Evolutionary conservation across 2,888 invertebrate species (phyloP).

Genomic region (Melikaiella ostensackeni): DNA sequence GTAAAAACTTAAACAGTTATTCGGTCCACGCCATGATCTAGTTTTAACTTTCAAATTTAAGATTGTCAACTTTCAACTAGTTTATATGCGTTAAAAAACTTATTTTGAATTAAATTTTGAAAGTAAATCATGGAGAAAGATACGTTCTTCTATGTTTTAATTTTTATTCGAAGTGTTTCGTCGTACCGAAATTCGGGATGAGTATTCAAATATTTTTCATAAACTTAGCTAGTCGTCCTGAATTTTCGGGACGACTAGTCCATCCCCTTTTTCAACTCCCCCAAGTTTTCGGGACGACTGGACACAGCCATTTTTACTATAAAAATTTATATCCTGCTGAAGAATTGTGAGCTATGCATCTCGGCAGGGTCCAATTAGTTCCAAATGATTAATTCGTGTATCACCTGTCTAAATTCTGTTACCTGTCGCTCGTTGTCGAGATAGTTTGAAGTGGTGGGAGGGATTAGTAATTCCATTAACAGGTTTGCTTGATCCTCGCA

Average conservation of each 20-base stretch:
- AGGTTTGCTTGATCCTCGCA: slow-evolving; percentile 35
- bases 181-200: too few species aligned
- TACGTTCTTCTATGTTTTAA: too few species aligned
- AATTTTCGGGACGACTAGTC: too few species aligned
- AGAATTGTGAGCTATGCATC: neutral
- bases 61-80: neutral
- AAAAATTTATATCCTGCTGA: neutral
- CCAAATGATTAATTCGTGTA: slow-evolving; percentile 20
- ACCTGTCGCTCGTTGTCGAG: neutral
- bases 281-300: too few species aligned
- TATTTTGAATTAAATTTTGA: neutral
- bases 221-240: too few species aligned
- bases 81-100: neutral
- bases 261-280: too few species aligned
- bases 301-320: too few species aligned
- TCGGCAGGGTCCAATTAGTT: neutral
- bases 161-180: too few species aligned
- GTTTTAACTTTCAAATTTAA: neutral
- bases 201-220: too few species aligned
- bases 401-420: slow-evolving; percentile 12
- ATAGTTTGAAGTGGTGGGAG: slow-evolving; percentile 32
- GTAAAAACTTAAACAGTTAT: neutral
- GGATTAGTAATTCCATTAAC: slow-evolving; percentile 39
- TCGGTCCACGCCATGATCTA: neutral
- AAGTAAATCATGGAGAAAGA: neutral